Evolutionary conservation across 2,113 vertebrate species (phyloP), one percentile per base, ranked within the genome.

Genomic region (Urocynchramus pylzowi): DNA sequence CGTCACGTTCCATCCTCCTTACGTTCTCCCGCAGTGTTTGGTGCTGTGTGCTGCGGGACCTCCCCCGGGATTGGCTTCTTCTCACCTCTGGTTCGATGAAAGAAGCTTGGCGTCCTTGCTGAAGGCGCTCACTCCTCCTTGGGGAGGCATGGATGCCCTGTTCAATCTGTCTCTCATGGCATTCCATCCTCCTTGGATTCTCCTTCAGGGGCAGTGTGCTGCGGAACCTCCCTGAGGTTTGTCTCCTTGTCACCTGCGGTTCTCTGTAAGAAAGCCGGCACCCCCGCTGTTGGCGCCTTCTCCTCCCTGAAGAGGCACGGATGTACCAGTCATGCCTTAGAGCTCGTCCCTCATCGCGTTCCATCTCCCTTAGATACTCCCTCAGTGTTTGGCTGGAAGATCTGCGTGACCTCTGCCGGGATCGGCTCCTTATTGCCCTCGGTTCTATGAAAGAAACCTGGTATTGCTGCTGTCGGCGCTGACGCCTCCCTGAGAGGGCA

Each of bases 251-350:
- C 3, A 8, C 20, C 9, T 23, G 52, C 0, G 1, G 3, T 54
- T 37, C n/a, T 35, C 27, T 16, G n/a, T 33, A 49, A 52, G n/a
- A 78, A 53, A 17, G 13, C 4, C 0, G 3, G 8, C 0, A 6
- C 6, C 16, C 4, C 6, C 0, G 3, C 45, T 21, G 21, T 11
- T 6, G 49, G 33, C 1, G 1, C 31, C 60, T 24, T 1, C 33
- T 54, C n/a, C 75, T 84, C 11, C 27, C 11, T 3, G 60, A 67
- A 67, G 74, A 33, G 13, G 52, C 10, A 9, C 27, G 54, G 39
- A 47, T 31, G 61, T 28, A 17, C 22, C 60, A 54, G 61, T 60
- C 50, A 0, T 54, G 4, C 35, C 53, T 63, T 37, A 87, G 74
- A 87, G 84, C 64, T 70, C 0, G 47, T 53, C 84, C 84, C n/a